Base-by-base conservation (phyloP, 2,888 invertebrate genomes). In the Lasioglossum malachurum region DNA sequence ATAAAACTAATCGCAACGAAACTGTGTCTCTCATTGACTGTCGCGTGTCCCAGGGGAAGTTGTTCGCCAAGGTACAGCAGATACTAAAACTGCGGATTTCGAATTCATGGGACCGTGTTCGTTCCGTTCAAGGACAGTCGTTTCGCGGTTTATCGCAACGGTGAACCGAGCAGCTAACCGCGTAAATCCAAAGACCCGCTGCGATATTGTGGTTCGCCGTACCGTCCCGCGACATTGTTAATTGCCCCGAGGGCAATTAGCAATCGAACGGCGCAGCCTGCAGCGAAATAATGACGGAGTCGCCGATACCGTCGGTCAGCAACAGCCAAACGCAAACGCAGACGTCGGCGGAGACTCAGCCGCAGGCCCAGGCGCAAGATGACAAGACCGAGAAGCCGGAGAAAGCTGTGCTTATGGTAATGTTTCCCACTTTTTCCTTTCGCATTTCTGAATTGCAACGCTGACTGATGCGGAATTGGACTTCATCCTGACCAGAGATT, bases 251-350 rank as follows among this genome's bases (percentile, higher is more conserved):
- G 82, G 90, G 86, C 90, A 87, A 91, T 88, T 87, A 88, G 86
- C 87, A 83, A 86, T 80, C 69, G 14, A 87, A 79, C 84, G 57
- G 82, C 77, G 85, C 75, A 82, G 84, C 83, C 83, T 86, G 88
- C 91, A 92, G 94, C 92, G 89, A 90, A 93, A 95, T 92, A 92
- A 95, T 94, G 95, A 94, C 94, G 94, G 94, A 95, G 87, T 94
- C 94, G 84, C 93, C 94, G 88, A 93, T 93, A 85, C 91, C 92
- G 75, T 93, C 94, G 88, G 92, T 91, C 86, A 93, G 92, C 89
- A 93, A 92, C 90, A 92, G 93, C 88, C 94, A 94, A 83, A 91
- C 91, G 77, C 67, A 78, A 27, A 57, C 31, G 44, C 81, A 73
- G 19, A 38, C 53, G 7, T 2, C 69, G n/a, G 46, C 27, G 27